Base-by-base conservation (phyloP, 2,888 invertebrate genomes). In the Emmelina monodactyla region DNA sequence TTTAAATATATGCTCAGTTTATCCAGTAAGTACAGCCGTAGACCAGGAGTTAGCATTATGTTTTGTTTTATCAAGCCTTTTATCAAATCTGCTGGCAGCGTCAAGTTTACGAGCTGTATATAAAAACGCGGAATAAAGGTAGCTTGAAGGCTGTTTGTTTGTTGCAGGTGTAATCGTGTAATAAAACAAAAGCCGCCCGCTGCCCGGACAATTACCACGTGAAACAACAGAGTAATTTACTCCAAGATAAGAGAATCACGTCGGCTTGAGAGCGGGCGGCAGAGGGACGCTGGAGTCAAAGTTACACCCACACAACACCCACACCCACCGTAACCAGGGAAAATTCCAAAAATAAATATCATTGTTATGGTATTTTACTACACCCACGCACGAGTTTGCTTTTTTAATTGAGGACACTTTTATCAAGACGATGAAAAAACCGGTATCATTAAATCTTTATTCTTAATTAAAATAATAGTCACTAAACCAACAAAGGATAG, bases 191-290 rank as follows among this genome's bases (percentile, higher is more conserved):
- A 51, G 53, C 45, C 43, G 46, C 49, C 49, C 44, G 40, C 44
- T 52, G 47, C 48, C 47, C 46, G 46, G 51, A 58, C 56, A 63
- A 63, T 62, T 58, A 60, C 58, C 54, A 49, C 46, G 62, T 56
- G 61, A 60, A 66, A 66, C 60, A 61, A 58, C 57, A 58, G 60
- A 56, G 58, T 64, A 65, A 66, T 67, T 25, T 65, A 67, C 60
- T 65, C 61, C 67, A 60, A 66, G 67, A 68, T 65, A 68, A 65
- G 65, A 62, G 54, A 55, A 61, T 56, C 58, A 57, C 59, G 59
- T 58, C 55, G 53, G 50, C 55, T 51, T 25, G 11, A 25, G 11
- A 3, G 11, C 9, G 25, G n/a, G 11, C 25, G 19, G 9, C 5
- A 19, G 5, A 25, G n/a, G 25, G 4, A 9, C 11, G 25, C 9